Evolutionary conservation across 35 echinoderm and acorn worm species (phyloP), one percentile per base, ranked within the genome.

Genomic region (Heliocidaris tuberculata): DNA sequence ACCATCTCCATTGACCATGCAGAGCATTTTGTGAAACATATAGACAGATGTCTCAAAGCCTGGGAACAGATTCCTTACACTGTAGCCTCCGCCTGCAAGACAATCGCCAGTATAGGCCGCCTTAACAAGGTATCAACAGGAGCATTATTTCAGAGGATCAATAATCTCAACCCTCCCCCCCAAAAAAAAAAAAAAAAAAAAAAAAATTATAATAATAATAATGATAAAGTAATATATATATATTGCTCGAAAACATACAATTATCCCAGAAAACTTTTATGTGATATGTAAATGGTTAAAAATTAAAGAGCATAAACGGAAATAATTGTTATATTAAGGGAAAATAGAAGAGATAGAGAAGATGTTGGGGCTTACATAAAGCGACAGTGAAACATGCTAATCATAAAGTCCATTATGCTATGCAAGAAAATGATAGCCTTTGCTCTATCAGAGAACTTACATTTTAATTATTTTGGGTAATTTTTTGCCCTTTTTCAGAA

Each of bases 91-190:
- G 95, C 95, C 27, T 94, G 95, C 32, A 99, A 96, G 56, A 95
- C 94, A 0, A 92, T 99, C 49, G 98, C 96, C 2, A 99, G 95
- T 88, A 95, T 99, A 24, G 98, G 98, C 1, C 86, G 78, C 31
- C 94, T 96, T 31, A 94, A 97, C 56, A 94, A 99, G 96, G 98
- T 97, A 97, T n/a, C 7, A 87, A 95, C 95, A 2, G 90, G 15
- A 95, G 7, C 85, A 94, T 29, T 96, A 93, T 61, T 61, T 98
- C 31, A 95, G 21, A 24, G n/a, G 85, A 86, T 5, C 31, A 86
- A 7, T 86, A 86, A 85, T 10, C 12, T 1, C 13, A 30, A 30
- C 21, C 1, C 31, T 5, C n/a, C 21, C n/a, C 85, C 85, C 21
- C 10, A 86, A 32, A 86, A 86, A 9, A 12, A 1, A 86, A 6